Conservation (phyloP, 1,140 invertebrate genomes). For the Agrilus planipennis region DNA sequence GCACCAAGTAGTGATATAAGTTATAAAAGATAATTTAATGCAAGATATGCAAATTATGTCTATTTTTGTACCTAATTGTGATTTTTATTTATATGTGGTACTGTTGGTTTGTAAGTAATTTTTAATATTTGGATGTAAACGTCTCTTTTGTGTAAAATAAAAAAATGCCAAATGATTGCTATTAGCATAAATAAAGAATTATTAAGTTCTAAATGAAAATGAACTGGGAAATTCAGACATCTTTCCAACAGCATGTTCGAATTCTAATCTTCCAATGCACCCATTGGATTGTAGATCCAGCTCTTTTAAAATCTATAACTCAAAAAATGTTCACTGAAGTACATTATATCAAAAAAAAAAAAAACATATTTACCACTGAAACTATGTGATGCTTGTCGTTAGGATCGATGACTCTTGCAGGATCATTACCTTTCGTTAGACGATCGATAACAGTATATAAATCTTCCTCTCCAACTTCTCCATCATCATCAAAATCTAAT, state of each 20-base stretch:
- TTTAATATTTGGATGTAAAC: too few species aligned
- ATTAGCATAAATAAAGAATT: not conserved
- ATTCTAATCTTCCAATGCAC: slow-evolving; percentile 41
- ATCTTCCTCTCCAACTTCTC: slow-evolving; percentile 41
- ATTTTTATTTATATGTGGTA: too few species aligned
- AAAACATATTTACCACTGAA: slow-evolving; percentile 1
- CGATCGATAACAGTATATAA: slow-evolving; percentile 40
- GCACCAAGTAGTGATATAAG: slow-evolving; percentile 19
- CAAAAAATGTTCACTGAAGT: slow-evolving; percentile 1
- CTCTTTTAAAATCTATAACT: slow-evolving; percentile 44
- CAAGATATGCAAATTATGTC: too few species aligned
- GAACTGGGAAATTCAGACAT: slow-evolving; percentile 45
- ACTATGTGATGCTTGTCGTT: slow-evolving; percentile 11
- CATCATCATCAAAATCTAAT: slow-evolving; percentile 53
- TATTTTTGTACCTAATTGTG: too few species aligned
- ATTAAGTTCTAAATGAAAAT: slow-evolving; percentile 41
- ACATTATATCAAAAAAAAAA: too few species aligned
- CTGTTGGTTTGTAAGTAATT: too few species aligned
- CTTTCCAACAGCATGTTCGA: slow-evolving; percentile 42
- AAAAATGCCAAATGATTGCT: too few species aligned
- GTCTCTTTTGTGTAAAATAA: too few species aligned
- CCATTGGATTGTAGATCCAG: slow-evolving; percentile 41
- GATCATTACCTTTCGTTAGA: slow-evolving; percentile 33
- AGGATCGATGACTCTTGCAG: slow-evolving; percentile 5
- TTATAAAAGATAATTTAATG: slow-evolving; percentile 19